Base-by-base conservation (phyloP, 2,888 invertebrate species). In the Plebejus argus region DNA sequence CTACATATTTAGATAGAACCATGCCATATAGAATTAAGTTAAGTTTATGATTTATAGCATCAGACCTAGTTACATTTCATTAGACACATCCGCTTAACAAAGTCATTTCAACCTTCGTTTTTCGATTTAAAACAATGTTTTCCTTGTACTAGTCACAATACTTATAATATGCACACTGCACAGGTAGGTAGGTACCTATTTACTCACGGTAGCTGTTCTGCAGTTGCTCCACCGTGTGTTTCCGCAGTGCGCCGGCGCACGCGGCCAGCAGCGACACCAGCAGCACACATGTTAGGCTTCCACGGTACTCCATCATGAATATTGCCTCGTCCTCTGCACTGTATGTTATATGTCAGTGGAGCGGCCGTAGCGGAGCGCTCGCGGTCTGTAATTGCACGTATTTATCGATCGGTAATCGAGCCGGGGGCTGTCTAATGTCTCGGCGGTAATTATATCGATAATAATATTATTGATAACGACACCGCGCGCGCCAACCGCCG, bases 241-340 rank as follows among this genome's bases (percentile, higher is more conserved):
- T 18, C 20, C 39, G 35, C 8, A 7, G 20, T 10, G 49, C 71
- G 35, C 5, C 39, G 58, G 56, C 71, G 71, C 39, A 56, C 18
- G 56, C 23, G 33, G 70, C 71, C n/a, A 77, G 53, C 71, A 35
- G 23, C 28, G 45, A 45, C 20, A 71, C 56, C 49, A 77, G 53
- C 77, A 71, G 23, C 20, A 77, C 18, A 58, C 77, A 72, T 58
- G 77, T 77, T 58, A 71, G 72, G 20, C 58, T 77, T 1, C 58
- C 10, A 18, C 39, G 77, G 72, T 23, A 23, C 45, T 72, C 56
- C 77, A 77, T 77, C 72, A 33, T 72, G 77, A 72, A 61, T 77
- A 72, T 72, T 61, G 18, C 1, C 61, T 58, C 15, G 39, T 39
- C 39, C 39, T 58, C 39, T 0, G 58, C 58, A 45, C 58, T 28